Base-by-base conservation (phyloP, 2,113 vertebrate species). In the Charina bottae region DNA sequence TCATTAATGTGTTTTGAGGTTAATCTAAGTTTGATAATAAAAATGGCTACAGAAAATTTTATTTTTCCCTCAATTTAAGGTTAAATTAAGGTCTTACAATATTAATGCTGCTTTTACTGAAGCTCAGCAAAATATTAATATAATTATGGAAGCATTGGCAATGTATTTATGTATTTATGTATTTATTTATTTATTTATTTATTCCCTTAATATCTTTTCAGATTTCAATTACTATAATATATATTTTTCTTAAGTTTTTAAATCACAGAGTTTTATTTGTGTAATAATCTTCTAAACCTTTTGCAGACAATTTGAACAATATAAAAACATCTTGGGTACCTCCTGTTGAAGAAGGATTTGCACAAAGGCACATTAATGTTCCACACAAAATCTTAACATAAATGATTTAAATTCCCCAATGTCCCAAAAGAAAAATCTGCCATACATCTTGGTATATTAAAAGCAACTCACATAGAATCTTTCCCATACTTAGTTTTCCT, bases 31-130 rank as follows among this genome's bases (percentile, higher is more conserved):
- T 93, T 92, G 94, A 95, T 89, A 88, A 68, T 92, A 91, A 95
- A 85, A 93, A 6, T 0, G 85, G 92, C 92, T 94, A 95, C 95
- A 93, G 92, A 93, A 94, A 72, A 96, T 90, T 96, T 93, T 92
- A 90, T 91, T 85, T 13, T 84, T 37, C 92, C 92, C 3, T 68
- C 89, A 93, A 33, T 93, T 92, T 91, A 86, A 95, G 64, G 86
- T 10, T 33, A 17, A 78, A 19, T 78, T 78, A 37, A 64, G 24
- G 90, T 56, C 54, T 88, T 59, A 19, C 85, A 93, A 85, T 58
- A 89, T 93, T 19, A 92, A 93, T 17, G 3, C 58, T 53, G 87
- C 56, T 90, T 90, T 90, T 93, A 93, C 86, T 87, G 85, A 96
- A 92, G 28, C 60, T 89, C 86, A 93, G 24, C 90, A 95, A 96